phyloP scores from a whole-genome alignment of 2,797 vertebrate genomes.

The Sus cebifrons region DNA sequence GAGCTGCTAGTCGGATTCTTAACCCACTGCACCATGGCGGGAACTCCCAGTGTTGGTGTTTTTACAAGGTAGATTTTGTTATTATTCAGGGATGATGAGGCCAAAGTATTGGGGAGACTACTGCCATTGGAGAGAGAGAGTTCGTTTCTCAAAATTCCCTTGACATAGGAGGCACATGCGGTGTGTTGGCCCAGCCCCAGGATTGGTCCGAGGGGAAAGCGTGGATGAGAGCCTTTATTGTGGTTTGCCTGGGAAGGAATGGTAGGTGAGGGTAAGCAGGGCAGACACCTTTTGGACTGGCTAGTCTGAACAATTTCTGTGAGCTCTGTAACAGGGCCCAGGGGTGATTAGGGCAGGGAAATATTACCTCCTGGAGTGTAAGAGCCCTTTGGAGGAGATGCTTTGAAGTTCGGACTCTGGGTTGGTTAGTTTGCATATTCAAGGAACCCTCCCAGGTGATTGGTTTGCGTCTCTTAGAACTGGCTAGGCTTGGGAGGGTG shows the following conservation, averaged over 20 bases:
- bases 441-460: fast-evolving
- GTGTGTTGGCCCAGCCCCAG: neutral
- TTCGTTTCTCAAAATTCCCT: neutral
- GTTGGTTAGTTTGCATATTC: no score
- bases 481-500: neutral
- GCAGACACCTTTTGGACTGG: neutral
- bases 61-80: neutral
- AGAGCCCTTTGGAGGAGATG: neutral
- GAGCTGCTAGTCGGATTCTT: no score
- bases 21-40: no score
- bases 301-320: neutral
- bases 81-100: neutral
- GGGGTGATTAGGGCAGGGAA: neutral
- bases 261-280: neutral
- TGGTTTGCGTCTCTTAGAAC: neutral
- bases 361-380: neutral
- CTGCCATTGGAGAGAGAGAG: neutral
- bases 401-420: neutral
- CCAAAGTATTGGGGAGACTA: neutral
- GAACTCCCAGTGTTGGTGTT: neutral
- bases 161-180: neutral
- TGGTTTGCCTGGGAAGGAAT: neutral
- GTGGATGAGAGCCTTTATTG: neutral
- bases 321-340: neutral
- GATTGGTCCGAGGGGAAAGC: neutral